Base-by-base conservation (phyloP, 2,113 vertebrate genomes). In the Silurus glanis region DNA sequence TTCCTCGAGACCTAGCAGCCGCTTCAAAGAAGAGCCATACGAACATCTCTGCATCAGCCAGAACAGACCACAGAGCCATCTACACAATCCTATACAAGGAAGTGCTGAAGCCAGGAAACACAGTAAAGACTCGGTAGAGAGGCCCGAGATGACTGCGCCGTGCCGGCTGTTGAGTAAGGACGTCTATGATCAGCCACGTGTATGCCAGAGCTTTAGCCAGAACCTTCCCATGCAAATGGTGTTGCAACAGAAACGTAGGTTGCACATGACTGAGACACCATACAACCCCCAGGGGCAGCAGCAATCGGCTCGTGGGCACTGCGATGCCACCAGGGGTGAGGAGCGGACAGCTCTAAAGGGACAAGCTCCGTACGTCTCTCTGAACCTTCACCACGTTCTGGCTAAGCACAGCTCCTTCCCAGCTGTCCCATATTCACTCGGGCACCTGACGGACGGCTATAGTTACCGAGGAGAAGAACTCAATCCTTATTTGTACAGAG, bases 321-420 rank as follows among this genome's bases (percentile, higher is more conserved):
- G 84, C 71, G 93, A 93, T 82, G 37, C 84, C 25, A 76, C 49
- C 0, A 91, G 91, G 76, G 92, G 91, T 10, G 90, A 93, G 0
- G 93, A 96, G 25, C 93, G 90, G 0, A 86, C 89, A 62, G 72
- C 90, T 66, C 67, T 92, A 67, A 90, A 89, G 90, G 95, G 94
- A 0, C 96, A 96, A 85, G 91, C 95, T 3, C 96, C 96, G 0
- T 95, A 96, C 7, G 94, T 96, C 92, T 94, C 97, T 86, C 92
- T 97, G 76, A 98, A 97, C 89, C 95, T 97, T 87, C 96, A 97
- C 89, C 96, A 95, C 47, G 95, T 97, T 85, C 91, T 97, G 91
- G 92, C 96, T 81, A 97, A 96, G 76, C 96, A 96, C 0, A 90
- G 93, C 1, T 91, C 95, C 0, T 94, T 95, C 89, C 95, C 95